Evolutionary conservation across 2,888 invertebrate genomes (phyloP).

Genomic region (Drosophila nigritarsus): DNA sequence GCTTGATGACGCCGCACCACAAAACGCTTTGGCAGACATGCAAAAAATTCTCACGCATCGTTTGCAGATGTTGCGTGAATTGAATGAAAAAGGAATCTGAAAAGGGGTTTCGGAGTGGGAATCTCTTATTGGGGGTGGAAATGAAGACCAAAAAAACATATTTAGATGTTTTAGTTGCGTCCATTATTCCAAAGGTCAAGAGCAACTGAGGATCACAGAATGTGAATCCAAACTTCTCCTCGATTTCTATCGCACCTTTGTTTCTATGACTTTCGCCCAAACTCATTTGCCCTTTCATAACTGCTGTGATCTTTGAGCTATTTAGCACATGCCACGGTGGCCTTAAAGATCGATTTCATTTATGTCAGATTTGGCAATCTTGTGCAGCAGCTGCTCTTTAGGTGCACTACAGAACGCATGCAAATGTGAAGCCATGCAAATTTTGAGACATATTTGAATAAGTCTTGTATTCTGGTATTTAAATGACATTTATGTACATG

Average conservation of each 20-base stretch:
- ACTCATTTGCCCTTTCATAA: constrained; percentile 29
- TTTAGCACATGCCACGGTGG: constrained; percentile 61
- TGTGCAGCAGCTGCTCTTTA: constrained; percentile 43
- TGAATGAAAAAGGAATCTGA: neutral
- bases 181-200: neutral
- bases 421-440: constrained; percentile 64
- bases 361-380: constrained; percentile 52
- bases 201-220: neutral
- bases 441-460: constrained; percentile 53
- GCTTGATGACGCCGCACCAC: constrained; percentile 66
- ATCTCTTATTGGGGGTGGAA: neutral
- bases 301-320: constrained; percentile 24
- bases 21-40: constrained; percentile 56
- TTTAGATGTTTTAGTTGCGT: neutral
- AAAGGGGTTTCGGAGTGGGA: constrained; percentile 6
- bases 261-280: neutral
- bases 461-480: constrained; percentile 28
- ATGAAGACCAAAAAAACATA: neutral
- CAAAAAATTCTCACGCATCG: constrained; percentile 74
- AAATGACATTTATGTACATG: constrained; percentile 49
- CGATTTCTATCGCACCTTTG: neutral
- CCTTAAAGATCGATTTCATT: constrained; percentile 69
- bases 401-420: constrained; percentile 51
- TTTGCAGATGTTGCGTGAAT: constrained; percentile 51
- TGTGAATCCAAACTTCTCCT: neutral